Evolutionary conservation across 2,797 vertebrate species (phyloP).

Genomic region (Scolopax bukidnonensis): DNA sequence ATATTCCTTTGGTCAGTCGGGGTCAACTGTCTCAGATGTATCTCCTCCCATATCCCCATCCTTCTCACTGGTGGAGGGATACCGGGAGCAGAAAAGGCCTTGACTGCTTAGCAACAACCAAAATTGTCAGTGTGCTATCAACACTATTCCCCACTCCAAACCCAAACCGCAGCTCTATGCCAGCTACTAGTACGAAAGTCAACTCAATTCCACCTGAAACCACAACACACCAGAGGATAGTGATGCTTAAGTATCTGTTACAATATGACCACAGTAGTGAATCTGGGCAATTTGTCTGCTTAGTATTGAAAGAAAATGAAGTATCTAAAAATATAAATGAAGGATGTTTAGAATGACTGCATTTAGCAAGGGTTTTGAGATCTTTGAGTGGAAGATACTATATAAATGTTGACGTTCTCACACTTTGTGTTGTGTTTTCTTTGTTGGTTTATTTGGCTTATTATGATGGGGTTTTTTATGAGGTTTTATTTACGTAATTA

Average conservation of each 20-base stretch:
- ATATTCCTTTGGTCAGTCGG: neutral
- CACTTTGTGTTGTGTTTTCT: neutral
- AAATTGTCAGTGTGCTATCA: neutral
- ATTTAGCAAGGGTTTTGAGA: neutral
- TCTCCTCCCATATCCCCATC: neutral
- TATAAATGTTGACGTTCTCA: neutral
- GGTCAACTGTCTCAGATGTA: neutral
- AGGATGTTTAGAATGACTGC: neutral
- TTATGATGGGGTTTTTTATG: neutral
- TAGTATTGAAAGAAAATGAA: neutral
- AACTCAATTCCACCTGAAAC: neutral
- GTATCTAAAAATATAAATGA: neutral
- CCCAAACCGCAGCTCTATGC: neutral
- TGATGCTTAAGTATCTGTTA: neutral
- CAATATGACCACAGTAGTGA: neutral
- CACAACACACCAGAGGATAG: neutral
- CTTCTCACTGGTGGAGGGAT: neutral
- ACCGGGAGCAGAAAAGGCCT: neutral
- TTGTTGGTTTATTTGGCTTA: neutral
- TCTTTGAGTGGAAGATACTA: neutral
- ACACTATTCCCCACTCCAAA: neutral
- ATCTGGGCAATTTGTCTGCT: neutral
- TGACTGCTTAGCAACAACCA: neutral
- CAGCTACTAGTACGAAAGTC: neutral
- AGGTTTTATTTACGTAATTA: neutral